Percentiles rank a stretch among this genome's conserved stretches.
phyloP scores from a whole-genome alignment of 2,113 vertebrate genomes.

The Brachyhypopomus occidentalis region DNA sequence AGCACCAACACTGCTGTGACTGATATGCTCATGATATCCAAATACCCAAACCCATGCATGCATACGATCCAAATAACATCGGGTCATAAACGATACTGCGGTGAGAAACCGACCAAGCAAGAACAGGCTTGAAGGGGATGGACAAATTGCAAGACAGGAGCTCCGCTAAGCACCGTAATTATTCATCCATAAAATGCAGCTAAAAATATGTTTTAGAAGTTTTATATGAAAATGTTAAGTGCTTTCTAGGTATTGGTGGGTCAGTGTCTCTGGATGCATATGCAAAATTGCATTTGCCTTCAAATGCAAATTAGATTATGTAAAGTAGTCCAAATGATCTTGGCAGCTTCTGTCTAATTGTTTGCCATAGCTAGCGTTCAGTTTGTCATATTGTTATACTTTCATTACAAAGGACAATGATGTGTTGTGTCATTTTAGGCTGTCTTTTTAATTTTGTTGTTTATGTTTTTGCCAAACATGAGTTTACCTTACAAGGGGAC shows the following conservation, averaged over 20 bases:
- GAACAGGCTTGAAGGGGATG: no score
- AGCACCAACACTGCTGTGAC: no score
- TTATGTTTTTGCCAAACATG: neutral
- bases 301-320: conserved; percentile 39
- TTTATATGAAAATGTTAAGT: neutral
- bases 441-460: neutral
- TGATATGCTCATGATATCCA: no score
- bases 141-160: no score
- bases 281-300: conserved; percentile 40
- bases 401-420: conserved; percentile 4
- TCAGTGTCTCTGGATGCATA: conserved; percentile 16
- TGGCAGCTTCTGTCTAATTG: conserved; percentile 27
- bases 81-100: no score
- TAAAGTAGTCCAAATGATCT: conserved; percentile 33
- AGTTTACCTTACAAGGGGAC: conserved; percentile 67
- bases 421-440: neutral
- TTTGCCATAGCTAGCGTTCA: neutral
- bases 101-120: no score
- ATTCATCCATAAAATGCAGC: no score
- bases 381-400: neutral
- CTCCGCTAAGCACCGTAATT: no score
- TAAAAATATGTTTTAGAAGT: no score
- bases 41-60: no score
- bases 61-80: no score
- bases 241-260: neutral